Conservation (phyloP, 2,888 invertebrate species). For the Thalpophila matura region DNA sequence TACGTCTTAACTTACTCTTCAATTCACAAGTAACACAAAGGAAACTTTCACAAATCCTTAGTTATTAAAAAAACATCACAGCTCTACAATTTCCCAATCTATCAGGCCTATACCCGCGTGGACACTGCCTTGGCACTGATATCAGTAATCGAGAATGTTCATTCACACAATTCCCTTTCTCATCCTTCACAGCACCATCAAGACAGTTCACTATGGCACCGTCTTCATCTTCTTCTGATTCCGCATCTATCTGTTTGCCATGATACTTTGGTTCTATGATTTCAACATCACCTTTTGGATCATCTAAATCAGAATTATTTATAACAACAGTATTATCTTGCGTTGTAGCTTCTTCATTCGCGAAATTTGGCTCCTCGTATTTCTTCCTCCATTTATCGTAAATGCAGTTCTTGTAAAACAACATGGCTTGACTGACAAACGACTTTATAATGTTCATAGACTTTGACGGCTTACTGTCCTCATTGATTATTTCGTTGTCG, state of each 20-base stretch:
- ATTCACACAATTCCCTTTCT: slow-evolving; percentile 72
- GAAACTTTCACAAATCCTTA: background rate
- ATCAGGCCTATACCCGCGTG: slow-evolving; percentile 78
- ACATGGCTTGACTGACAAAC: slow-evolving; percentile 73
- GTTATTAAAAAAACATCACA: slow-evolving; percentile 61
- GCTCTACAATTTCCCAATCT: slow-evolving; percentile 78
- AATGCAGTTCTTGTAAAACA: slow-evolving; percentile 76
- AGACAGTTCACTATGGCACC: slow-evolving; percentile 65
- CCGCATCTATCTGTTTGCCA: slow-evolving; percentile 64
- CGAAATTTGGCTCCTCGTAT: slow-evolving; percentile 46
- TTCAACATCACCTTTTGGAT: slow-evolving; percentile 81
- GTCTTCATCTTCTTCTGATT: slow-evolving; percentile 43
- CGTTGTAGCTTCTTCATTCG: slow-evolving; percentile 29
- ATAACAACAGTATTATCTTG: slow-evolving; percentile 41
- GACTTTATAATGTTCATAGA: slow-evolving; percentile 64
- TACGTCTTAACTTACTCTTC: slow-evolving; percentile 12
- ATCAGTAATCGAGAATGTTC: slow-evolving; percentile 76
- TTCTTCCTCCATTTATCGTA: slow-evolving; percentile 70
- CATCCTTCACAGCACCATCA: slow-evolving; percentile 69
- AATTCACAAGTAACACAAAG: background rate
- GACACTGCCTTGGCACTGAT: slow-evolving; percentile 81
- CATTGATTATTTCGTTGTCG: slow-evolving; percentile 58
- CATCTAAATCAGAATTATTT: slow-evolving; percentile 46
- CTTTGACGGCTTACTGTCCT: slow-evolving; percentile 43
- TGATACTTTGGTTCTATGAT: slow-evolving; percentile 79